These are phyloP conservation scores for Toxostoma redivivum DNA, from an alignment of 2,113 vertebrate species.

Conservation along the genomic window DNA sequence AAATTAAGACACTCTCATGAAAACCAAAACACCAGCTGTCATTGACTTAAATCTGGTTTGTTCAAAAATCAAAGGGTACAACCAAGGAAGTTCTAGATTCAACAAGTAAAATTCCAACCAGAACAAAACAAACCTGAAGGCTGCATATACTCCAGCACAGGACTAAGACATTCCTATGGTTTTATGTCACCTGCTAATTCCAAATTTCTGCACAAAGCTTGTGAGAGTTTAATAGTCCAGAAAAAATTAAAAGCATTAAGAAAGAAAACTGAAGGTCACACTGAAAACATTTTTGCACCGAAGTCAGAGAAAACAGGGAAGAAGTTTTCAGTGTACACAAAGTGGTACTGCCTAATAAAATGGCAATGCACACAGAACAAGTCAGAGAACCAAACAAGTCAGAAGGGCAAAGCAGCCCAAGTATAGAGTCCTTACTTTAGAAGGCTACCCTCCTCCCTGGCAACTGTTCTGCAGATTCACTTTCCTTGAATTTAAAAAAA, in stretches of 20 bases:
- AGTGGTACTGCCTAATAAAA: background rate
- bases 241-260: background rate
- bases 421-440: background rate
- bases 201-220: background rate
- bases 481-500: background rate
- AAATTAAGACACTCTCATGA: background rate
- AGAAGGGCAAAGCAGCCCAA: background rate
- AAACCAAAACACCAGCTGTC: background rate
- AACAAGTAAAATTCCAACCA: background rate
- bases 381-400: background rate
- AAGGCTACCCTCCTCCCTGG: background rate
- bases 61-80: background rate
- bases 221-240: background rate
- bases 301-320: background rate
- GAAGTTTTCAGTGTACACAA: background rate
- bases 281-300: background rate
- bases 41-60: background rate
- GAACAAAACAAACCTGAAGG: background rate
- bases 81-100: background rate
- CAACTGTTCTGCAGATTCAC: background rate
- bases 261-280: background rate
- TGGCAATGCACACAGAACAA: background rate
- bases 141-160: background rate
- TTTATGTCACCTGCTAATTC: background rate
- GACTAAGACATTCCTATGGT: background rate